These are phyloP conservation scores for Hiodon alosoides DNA, from an alignment of 2,113 vertebrate species.

Conservation along the genomic window DNA sequence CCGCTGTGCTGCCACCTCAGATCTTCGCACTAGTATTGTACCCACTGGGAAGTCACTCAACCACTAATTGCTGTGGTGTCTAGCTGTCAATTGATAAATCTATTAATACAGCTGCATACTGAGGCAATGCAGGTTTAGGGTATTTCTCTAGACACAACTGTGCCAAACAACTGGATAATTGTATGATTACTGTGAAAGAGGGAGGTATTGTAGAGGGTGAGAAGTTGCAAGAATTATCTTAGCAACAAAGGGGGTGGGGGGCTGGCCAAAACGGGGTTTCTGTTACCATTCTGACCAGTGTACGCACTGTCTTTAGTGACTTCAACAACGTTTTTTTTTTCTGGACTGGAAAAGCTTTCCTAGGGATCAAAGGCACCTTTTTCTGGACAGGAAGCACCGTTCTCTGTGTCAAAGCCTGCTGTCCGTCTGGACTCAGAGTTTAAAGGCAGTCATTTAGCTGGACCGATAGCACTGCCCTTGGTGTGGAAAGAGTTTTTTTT, in stretches of 20 bases:
- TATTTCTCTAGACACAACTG: too few species aligned
- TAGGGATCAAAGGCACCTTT: not conserved
- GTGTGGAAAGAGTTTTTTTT: too few species aligned
- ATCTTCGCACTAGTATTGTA: too few species aligned
- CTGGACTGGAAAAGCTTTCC: not conserved
- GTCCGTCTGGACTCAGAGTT: not conserved
- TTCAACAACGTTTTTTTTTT: not conserved
- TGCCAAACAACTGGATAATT: too few species aligned
- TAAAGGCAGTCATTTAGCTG: not conserved
- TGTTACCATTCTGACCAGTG: too few species aligned
- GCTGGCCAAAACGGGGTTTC: not conserved
- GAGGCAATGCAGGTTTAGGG: too few species aligned
- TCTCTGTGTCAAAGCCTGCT: not conserved
- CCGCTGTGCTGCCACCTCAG: too few species aligned
- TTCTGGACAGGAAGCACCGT: not conserved
- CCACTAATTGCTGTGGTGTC: too few species aligned
- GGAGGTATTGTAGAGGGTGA: not conserved
- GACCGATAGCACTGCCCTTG: not conserved
- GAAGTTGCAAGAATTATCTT: not conserved
- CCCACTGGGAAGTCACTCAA: too few species aligned
- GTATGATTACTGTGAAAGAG: slow-evolving; percentile 20
- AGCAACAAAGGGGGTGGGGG: not conserved
- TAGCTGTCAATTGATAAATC: too few species aligned
- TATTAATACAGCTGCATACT: too few species aligned
- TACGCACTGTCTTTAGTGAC: too few species aligned